Conservation (phyloP, 2,113 vertebrate genomes). For the Otolemur garnettii region DNA sequence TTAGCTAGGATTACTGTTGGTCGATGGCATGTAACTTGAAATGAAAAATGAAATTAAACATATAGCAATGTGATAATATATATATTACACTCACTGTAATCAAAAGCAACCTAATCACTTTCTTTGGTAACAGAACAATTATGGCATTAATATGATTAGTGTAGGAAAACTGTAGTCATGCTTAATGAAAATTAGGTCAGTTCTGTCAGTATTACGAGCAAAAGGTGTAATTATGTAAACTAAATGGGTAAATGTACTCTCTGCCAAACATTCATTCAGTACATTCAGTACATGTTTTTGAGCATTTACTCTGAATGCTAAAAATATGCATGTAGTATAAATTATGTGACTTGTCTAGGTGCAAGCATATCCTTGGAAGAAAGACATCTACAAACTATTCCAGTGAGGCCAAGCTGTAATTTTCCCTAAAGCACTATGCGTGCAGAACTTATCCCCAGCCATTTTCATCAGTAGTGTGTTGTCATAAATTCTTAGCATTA, state of each 20-base stretch:
- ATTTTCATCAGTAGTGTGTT: background rate
- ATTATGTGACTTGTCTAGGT: background rate
- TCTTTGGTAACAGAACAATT: constrained; percentile 55
- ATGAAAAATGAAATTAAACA: constrained; percentile 46
- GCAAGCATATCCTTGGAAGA: background rate
- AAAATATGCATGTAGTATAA: background rate
- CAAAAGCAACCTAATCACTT: constrained; percentile 68
- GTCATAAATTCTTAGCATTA: background rate
- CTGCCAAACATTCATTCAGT: background rate
- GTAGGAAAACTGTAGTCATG: constrained; percentile 50
- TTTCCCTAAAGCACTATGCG: background rate
- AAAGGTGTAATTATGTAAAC: constrained; percentile 54
- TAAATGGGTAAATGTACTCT: constrained; percentile 33
- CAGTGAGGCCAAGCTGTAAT: background rate
- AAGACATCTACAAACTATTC: background rate
- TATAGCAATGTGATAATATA: constrained; percentile 35
- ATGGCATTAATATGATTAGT: constrained; percentile 67
- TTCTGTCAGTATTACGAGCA: constrained; percentile 58
- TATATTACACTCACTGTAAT: constrained; percentile 38
- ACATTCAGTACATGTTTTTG: background rate
- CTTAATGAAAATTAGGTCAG: constrained; percentile 59
- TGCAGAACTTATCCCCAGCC: background rate
- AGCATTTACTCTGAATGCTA: background rate
- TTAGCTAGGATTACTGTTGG: background rate
- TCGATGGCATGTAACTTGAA: constrained; percentile 42